phyloP scores from a whole-genome alignment of 1,140 invertebrate species.

The Uloborus diversus region DNA sequence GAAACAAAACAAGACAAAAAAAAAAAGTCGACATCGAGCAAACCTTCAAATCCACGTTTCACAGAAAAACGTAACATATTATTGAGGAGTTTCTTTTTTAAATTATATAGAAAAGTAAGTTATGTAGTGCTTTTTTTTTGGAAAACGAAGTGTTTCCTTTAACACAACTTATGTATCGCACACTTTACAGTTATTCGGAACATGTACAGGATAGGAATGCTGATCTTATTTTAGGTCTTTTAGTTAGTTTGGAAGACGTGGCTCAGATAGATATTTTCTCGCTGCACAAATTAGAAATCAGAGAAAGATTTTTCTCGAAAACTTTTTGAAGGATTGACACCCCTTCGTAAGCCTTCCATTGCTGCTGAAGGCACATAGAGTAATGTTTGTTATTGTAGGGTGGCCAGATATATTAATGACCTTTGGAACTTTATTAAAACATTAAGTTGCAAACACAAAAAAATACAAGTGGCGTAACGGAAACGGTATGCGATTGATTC shows the following conservation, averaged over 20 bases:
- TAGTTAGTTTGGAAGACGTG: slow-evolving; percentile 29
- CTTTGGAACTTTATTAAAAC: too few relatives aligned
- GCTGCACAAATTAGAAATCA: slow-evolving; percentile 34
- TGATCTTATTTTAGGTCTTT: slow-evolving; percentile 21
- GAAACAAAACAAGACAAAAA: too few relatives aligned
- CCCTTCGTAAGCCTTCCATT: slow-evolving; percentile 28
- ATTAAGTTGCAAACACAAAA: not conserved
- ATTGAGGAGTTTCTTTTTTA: not conserved
- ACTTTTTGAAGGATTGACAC: slow-evolving; percentile 21
- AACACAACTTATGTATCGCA: slow-evolving; percentile 21
- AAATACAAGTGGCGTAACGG: not conserved
- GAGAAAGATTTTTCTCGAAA: slow-evolving; percentile 20
- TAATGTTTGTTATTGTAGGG: slow-evolving; percentile 20
- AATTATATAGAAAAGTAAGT: not conserved
- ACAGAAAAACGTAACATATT: not conserved
- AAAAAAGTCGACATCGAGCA: not conserved
- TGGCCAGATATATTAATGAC: slow-evolving; percentile 10
- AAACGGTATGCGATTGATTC: not conserved
- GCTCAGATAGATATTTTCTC: slow-evolving; percentile 29
- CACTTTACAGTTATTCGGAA: slow-evolving; percentile 22
- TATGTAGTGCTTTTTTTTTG: not conserved
- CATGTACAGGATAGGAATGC: not conserved
- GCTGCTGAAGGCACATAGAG: slow-evolving; percentile 6
- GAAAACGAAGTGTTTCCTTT: slow-evolving; percentile 15
- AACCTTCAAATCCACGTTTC: slow-evolving; percentile 17